Conservation (phyloP, 2,888 invertebrate genomes). For the Trachelus iudaicus region DNA sequence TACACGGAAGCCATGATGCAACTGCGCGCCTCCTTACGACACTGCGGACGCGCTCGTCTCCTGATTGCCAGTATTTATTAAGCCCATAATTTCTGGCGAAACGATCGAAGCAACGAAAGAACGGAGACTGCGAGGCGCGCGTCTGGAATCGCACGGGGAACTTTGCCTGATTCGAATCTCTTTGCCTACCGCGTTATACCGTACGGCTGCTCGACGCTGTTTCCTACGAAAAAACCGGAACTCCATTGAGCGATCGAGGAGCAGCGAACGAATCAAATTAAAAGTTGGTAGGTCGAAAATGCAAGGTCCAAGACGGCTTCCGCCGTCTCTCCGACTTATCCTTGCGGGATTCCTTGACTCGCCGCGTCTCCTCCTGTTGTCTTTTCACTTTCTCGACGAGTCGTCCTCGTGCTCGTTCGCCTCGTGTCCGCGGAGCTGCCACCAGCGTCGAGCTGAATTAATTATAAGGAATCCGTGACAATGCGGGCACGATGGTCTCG, state of each 20-base stretch:
- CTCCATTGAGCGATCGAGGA: background rate
- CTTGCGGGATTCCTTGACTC: constrained; percentile 27
- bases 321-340: constrained; percentile 25
- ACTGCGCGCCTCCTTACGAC: constrained; percentile 18
- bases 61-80: constrained; percentile 29
- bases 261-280: constrained; percentile 1
- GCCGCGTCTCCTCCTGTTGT: constrained; percentile 16
- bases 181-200: background rate
- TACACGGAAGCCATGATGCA: constrained; percentile 34
- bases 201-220: background rate
- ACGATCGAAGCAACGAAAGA: no score
- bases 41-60: constrained; percentile 33
- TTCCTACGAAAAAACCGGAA: constrained; percentile 18
- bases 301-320: constrained; percentile 13
- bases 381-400: constrained; percentile 20
- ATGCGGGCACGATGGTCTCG: constrained; percentile 44
- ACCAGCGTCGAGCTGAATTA: constrained; percentile 51
- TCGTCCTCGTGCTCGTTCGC: constrained; percentile 37
- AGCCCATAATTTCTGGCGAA: constrained; percentile 25
- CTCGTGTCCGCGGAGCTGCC: constrained; percentile 34
- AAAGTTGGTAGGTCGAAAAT: constrained; percentile 22
- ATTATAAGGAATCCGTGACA: constrained; percentile 55
- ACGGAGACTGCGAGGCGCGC: no score
- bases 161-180: background rate
- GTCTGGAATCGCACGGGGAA: no score